These are phyloP conservation scores for Lamprologus sp. DNA, from an alignment of 2,113 vertebrate genomes.

Conservation along the genomic window DNA sequence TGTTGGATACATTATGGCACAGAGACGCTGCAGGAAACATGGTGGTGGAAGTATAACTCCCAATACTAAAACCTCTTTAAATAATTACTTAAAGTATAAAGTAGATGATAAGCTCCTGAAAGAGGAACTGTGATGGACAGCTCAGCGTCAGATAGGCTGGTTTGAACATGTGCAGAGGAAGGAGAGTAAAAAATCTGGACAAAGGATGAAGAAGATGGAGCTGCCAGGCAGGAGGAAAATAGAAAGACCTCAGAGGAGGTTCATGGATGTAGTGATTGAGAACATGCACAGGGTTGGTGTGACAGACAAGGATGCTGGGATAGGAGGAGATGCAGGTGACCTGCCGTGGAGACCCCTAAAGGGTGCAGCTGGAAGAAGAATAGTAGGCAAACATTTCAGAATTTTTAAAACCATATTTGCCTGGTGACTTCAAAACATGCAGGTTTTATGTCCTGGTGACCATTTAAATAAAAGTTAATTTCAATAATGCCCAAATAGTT, in stretches of 20 bases:
- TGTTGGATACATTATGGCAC: neutral
- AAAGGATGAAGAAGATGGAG: neutral
- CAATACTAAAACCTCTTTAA: neutral
- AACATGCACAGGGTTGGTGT: neutral
- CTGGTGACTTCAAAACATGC: neutral
- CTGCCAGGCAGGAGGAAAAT: neutral
- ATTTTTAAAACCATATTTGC: too few relatives aligned
- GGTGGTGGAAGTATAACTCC: neutral
- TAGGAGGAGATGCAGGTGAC: neutral
- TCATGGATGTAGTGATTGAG: neutral
- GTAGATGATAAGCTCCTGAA: neutral
- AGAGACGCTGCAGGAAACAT: neutral
- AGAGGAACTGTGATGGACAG: neutral
- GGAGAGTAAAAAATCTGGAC: neutral
- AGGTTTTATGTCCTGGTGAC: neutral
- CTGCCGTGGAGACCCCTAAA: neutral
- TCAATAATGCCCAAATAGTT: neutral
- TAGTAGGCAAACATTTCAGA: neutral
- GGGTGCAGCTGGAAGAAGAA: neutral
- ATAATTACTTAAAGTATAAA: neutral
- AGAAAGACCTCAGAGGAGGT: neutral
- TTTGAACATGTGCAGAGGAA: neutral
- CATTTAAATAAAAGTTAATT: neutral
- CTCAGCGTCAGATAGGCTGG: neutral
- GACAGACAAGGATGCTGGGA: neutral